A percentile compares a stretch with the other conserved stretches of the same genome.
These are phyloP conservation scores for Petrolisthes manimaculis DNA, from an alignment of 2,888 invertebrate genomes.

Conservation along the genomic window DNA sequence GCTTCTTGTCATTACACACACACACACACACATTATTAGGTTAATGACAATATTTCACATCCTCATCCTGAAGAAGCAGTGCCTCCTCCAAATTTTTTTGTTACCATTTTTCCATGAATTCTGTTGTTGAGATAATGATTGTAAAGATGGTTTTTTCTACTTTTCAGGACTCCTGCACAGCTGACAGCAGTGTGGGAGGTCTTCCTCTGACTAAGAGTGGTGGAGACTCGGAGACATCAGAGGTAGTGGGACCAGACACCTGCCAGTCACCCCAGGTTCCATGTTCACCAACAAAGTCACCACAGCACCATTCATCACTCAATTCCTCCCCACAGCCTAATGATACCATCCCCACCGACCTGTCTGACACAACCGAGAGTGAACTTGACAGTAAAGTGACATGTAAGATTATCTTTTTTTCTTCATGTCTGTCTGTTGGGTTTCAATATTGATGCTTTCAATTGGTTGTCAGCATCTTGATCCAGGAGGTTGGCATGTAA, in stretches of 20 bases:
- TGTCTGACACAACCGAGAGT: slow-evolving; percentile 64
- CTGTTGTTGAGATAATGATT: background rate
- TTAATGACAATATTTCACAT: background rate
- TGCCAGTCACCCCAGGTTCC: slow-evolving; percentile 22
- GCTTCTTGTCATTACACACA: background rate
- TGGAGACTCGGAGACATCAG: slow-evolving; percentile 47
- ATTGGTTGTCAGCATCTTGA: too few species aligned
- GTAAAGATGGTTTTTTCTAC: background rate
- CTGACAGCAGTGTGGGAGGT: slow-evolving; percentile 45
- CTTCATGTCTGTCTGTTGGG: background rate
- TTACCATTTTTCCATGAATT: background rate
- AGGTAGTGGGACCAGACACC: slow-evolving; percentile 33
- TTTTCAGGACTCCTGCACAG: slow-evolving; percentile 49
- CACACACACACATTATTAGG: background rate
- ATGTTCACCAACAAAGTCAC: slow-evolving; percentile 37
- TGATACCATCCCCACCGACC: slow-evolving; percentile 54
- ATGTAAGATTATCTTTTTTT: slow-evolving; percentile 23
- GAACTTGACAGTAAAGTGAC: slow-evolving; percentile 56
- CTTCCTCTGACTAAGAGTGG: slow-evolving; percentile 39
- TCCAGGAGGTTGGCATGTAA: too few species aligned
- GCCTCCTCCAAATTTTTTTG: background rate
- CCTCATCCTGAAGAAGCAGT: background rate
- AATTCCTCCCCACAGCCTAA: slow-evolving; percentile 41
- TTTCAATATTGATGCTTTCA: too few species aligned
- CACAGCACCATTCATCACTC: slow-evolving; percentile 27